phyloP scores from a whole-genome alignment of 2,797 vertebrate species.

The Tragopan temminckii region DNA sequence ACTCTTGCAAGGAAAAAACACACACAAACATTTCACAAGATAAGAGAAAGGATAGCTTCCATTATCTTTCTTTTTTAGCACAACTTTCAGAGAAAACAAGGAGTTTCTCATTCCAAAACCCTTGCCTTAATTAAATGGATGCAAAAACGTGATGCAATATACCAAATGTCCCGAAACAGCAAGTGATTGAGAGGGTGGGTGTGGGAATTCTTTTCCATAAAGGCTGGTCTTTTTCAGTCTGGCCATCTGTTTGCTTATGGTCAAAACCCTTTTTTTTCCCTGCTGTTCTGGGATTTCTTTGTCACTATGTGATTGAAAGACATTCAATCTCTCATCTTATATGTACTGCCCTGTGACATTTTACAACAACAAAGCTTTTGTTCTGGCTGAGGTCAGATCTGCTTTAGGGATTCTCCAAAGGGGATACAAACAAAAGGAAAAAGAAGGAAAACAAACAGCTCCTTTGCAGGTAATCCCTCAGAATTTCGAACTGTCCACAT shows the following conservation, averaged over 20 bases:
- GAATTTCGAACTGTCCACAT: neutral
- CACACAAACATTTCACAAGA: constrained; percentile 79
- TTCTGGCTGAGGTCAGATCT: constrained; percentile 78
- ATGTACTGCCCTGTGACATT: constrained; percentile 82
- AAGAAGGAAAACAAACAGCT: constrained; percentile 86
- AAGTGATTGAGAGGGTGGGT: neutral
- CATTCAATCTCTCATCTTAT: constrained; percentile 84
- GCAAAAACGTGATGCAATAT: constrained; percentile 78
- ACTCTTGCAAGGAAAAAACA: constrained; percentile 83
- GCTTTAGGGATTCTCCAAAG: constrained; percentile 61
- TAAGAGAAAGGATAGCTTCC: constrained; percentile 61
- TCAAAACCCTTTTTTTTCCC: constrained; percentile 81
- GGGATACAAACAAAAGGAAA: constrained; percentile 76
- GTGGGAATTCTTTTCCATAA: constrained; percentile 70
- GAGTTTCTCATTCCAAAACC: constrained; percentile 79
- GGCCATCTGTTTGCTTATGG: constrained; percentile 81
- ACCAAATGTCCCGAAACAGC: constrained; percentile 75
- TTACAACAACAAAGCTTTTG: constrained; percentile 82
- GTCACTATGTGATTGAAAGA: constrained; percentile 82
- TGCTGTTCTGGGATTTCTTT: constrained; percentile 76
- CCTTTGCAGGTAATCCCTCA: constrained; percentile 30
- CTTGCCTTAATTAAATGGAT: constrained; percentile 85
- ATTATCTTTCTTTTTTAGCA: constrained; percentile 78
- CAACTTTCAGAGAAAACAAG: constrained; percentile 82
- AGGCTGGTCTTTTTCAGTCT: constrained; percentile 72